Conservation (phyloP, 2,113 vertebrate genomes). For the Thamnophis sirtalis region DNA sequence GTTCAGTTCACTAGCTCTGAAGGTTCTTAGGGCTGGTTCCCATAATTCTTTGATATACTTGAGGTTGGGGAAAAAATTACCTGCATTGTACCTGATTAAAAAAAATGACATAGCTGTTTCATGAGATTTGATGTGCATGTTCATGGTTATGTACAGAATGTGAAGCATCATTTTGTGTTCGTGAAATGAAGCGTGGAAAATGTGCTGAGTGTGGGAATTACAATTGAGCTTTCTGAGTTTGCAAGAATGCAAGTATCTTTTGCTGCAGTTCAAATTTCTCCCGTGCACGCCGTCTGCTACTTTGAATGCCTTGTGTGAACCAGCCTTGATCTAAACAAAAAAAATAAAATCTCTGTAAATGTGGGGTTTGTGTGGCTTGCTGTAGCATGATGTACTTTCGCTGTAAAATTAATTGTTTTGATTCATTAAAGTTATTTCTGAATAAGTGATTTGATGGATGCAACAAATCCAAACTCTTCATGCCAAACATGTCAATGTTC, state of each 20-base stretch:
- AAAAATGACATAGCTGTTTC: not conserved
- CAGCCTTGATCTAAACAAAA: not conserved
- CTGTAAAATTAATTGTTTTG: not conserved
- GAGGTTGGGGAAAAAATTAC: not conserved
- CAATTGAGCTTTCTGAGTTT: not conserved
- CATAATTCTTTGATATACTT: not conserved
- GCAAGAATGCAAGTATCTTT: not conserved
- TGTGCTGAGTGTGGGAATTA: not conserved
- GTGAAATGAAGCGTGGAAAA: not conserved
- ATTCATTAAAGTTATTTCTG: not conserved
- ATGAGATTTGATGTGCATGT: not conserved
- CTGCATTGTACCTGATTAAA: not conserved
- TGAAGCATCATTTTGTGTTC: not conserved
- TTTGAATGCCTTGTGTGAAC: constrained; percentile 2
- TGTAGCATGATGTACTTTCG: not conserved
- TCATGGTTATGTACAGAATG: not conserved
- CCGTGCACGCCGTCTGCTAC: not conserved
- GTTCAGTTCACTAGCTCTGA: not conserved
- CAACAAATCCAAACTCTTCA: not conserved
- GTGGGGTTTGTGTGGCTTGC: not conserved
- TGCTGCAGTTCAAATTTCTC: not conserved
- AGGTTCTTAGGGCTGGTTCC: not conserved
- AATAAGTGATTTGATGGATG: not conserved
- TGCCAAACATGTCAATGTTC: not conserved
- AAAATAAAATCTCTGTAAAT: not conserved